Base-by-base conservation (phyloP, 2,888 invertebrate genomes). In the Folsomia manolachei region DNA sequence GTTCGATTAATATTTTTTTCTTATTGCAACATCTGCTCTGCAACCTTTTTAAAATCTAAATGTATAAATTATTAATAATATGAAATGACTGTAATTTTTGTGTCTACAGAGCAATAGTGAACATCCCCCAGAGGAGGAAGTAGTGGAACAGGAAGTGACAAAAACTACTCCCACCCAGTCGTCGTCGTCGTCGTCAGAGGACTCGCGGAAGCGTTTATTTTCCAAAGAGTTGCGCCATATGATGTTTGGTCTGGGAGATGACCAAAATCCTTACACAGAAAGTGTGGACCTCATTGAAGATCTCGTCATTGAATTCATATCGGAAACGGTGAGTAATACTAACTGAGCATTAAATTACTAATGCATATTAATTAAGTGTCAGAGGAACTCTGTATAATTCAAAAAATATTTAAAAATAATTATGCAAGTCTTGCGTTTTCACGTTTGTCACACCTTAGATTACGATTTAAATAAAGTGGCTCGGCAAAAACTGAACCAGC, bases 201-300 rank as follows among this genome's bases (percentile, higher is more conserved):
- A 71, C 25, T 19, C 63, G 0, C 67, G 77, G 39, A 95, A 95
- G 84, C 87, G 95, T 62, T 84, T 95, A 1, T 95, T 95, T 81
- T 94, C 94, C 72, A 95, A 95, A 84, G 95, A 95, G 84, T 85
- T 97, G 60, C 88, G 96, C 27, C 95, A 95, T 81, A 99, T 99
- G 98, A 97, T 99, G 95, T 99, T 95, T 84, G 99, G 99, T 0
- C 99, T 99, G 87, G 99, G 99, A 2, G 99, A 99, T 84, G 98
- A 99, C 83, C 95, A 96, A 84, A 98, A 97, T 86, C 98, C 99
- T 0, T 98, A 96, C 82, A 98, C 98, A 1, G 98, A 99, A 85
- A 97, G 97, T 83, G 97, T 99, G 0, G 98, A 99, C 84, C 88
- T 97, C 63, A 87, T 99, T 65, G 99, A 99, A 85, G 97, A 99